Conservation (phyloP, 2,113 vertebrate genomes). For the Anas platyrhynchos region DNA sequence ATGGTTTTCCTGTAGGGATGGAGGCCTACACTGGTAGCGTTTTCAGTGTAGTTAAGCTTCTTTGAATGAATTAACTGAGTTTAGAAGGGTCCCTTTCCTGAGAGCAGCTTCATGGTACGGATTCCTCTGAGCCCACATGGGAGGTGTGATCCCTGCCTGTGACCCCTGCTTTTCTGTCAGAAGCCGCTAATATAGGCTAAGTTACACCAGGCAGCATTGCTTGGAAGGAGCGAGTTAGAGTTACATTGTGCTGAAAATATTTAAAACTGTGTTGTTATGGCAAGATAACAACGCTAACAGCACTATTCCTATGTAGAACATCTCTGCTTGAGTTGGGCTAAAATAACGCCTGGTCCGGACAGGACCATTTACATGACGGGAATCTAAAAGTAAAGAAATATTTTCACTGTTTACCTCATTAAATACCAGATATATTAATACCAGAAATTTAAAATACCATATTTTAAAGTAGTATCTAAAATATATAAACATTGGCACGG, state of each 20-base stretch:
- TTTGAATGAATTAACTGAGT: background rate
- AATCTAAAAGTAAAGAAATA: background rate
- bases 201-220: background rate
- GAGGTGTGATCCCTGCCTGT: background rate
- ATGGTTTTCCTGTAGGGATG: background rate
- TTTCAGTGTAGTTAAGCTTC: background rate
- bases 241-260: background rate
- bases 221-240: background rate
- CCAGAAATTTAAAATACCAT: background rate
- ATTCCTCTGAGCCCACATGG: rapidly evolving
- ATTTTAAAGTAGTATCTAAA: background rate
- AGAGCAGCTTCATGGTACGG: rapidly evolving
- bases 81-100: background rate
- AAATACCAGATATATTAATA: background rate
- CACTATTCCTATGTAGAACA: background rate
- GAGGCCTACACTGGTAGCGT: background rate
- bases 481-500: too few relatives aligned
- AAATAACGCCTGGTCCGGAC: background rate
- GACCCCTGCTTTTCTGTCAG: background rate
- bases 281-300: background rate
- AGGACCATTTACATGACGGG: background rate
- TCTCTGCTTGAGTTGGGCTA: background rate
- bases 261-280: background rate
- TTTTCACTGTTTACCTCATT: background rate
- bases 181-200: background rate